Evolutionary conservation across 2,888 invertebrate species (phyloP).

Genomic region (Iselma pallidipennis): DNA sequence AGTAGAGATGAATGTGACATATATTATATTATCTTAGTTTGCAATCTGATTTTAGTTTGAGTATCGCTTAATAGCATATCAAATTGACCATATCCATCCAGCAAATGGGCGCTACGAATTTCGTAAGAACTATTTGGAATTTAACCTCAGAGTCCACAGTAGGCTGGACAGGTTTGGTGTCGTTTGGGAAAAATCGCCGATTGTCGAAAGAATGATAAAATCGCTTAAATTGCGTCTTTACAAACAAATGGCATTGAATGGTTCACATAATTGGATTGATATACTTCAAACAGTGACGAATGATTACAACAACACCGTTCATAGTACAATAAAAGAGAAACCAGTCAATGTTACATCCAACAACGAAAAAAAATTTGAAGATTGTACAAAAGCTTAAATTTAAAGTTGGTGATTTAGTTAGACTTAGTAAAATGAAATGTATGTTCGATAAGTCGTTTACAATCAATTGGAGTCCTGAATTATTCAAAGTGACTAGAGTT

Average conservation of each 20-base stretch:
- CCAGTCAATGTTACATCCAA: conserved; percentile 43
- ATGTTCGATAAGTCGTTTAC: conserved; percentile 46
- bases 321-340: conserved; percentile 44
- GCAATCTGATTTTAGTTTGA: too few species aligned
- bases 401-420: conserved; percentile 40
- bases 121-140: too few species aligned
- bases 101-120: too few species aligned
- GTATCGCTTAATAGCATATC: too few species aligned
- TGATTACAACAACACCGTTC: conserved; percentile 43
- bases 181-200: too few species aligned
- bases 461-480: conserved; percentile 46
- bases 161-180: too few species aligned
- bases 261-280: conserved; percentile 38
- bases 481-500: conserved; percentile 43
- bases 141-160: too few species aligned
- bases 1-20: too few species aligned
- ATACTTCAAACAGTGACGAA: conserved; percentile 17
- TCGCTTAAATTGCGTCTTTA: conserved; percentile 34
- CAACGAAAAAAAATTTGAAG: conserved; percentile 39
- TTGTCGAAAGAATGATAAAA: too few species aligned
- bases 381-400: conserved; percentile 27
- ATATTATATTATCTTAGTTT: too few species aligned
- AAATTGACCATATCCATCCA: too few species aligned
- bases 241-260: conserved; percentile 38
- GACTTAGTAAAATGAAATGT: conserved; percentile 42